Conservation (phyloP, 2,888 invertebrate genomes). For the Nemoura dubitans region DNA sequence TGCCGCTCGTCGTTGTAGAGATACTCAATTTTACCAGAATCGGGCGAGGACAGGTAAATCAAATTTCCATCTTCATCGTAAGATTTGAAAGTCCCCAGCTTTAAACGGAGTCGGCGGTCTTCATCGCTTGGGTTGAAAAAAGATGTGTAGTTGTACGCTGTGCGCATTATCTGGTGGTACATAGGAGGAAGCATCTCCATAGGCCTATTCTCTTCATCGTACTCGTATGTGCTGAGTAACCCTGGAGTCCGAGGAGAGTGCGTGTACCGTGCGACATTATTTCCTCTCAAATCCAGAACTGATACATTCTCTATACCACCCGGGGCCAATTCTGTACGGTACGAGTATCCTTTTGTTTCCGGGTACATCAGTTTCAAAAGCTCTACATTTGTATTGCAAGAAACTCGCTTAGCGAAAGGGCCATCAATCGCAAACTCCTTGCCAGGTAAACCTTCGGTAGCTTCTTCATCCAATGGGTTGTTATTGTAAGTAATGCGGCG, state of each 20-base stretch:
- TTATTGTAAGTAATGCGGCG: neutral
- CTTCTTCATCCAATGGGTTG: neutral
- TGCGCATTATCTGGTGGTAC: conserved; percentile 50
- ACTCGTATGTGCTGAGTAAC: conserved; percentile 45
- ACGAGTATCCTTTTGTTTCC: neutral
- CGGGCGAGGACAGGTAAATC: neutral
- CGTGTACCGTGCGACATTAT: neutral
- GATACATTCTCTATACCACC: neutral
- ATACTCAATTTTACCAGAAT: neutral
- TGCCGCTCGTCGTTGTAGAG: neutral
- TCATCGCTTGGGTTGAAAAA: conserved; percentile 35
- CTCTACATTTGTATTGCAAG: neutral
- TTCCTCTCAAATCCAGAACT: neutral
- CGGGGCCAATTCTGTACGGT: neutral
- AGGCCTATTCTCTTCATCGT: conserved; percentile 46
- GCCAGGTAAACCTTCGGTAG: neutral
- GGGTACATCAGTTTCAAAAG: neutral
- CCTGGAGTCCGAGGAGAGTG: neutral
- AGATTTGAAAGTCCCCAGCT: neutral
- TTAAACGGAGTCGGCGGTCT: conserved; percentile 47
- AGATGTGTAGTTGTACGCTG: too few species aligned
- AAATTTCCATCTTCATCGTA: neutral
- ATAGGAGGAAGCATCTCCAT: conserved; percentile 51
- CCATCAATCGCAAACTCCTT: neutral
- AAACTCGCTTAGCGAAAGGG: neutral